Evolutionary conservation across 1,140 invertebrate genomes (phyloP), one percentile per base, ranked within the genome.

Genomic region (Chlorops oryzae): DNA sequence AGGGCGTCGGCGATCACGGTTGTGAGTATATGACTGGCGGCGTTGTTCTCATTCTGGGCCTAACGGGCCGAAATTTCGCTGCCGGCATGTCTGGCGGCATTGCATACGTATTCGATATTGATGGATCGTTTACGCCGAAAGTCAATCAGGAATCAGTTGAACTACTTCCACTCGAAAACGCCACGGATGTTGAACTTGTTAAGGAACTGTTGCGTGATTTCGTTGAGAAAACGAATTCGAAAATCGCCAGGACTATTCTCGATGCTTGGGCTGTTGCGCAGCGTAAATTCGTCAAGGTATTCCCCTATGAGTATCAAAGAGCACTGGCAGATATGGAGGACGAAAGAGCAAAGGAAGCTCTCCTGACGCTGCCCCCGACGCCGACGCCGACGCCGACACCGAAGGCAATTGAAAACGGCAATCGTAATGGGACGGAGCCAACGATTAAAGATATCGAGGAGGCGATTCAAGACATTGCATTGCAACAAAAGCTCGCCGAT

Each of bases 11-110:
- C 41, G 96, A 99, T 78, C 96, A 99, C 74, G 96, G 94, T 23
- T 99, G 96, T 79, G 96, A 99, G 76, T 99, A 99, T 71, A 99
- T 99, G 96, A 99, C 96, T 34, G 96, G 93, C 22, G 95, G 95
- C 52, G 77, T 80, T 52, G 88, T 88, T 50, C 76, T 99, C 6
- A 90, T 99, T 67, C 78, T 99, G 10, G 95, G 95, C 5, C 76
- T 87, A n/a, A 96, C 92, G 12, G 95, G 95, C 47, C 78, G 93
- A 48, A 99, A 99, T 78, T 99, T 99, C 77, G 96, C 94, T 32
- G 96, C 96, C 49, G 96, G 96, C 59, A 98, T 98, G 94, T 94
- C 66, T 59, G 93, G 95, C 52, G 96, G 96, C 55, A 88, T 98
- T 54, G 96, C 96, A 1, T 99, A 93, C 70, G 87, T 98, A 9